These are phyloP conservation scores for Pitangus sulphuratus DNA, from an alignment of 2,797 vertebrate species.

Conservation along the genomic window DNA sequence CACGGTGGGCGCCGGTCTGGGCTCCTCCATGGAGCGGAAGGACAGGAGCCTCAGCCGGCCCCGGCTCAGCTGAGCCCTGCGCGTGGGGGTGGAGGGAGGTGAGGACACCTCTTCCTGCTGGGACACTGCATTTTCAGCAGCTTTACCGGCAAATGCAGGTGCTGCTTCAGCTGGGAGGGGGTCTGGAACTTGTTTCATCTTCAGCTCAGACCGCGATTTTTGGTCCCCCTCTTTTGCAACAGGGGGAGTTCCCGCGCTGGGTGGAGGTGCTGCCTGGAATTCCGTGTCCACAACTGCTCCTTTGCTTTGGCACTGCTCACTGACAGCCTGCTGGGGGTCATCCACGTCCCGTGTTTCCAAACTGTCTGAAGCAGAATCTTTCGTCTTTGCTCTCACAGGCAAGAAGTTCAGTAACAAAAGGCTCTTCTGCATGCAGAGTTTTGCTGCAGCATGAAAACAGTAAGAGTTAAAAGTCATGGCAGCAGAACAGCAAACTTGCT, in stretches of 20 bases:
- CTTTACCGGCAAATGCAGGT: constrained; percentile 51
- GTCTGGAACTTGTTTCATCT: constrained; percentile 24
- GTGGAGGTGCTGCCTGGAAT: constrained; percentile 79
- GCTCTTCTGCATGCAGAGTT: constrained; percentile 92
- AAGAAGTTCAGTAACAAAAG: constrained; percentile 88
- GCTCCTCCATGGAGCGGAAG: constrained; percentile 91
- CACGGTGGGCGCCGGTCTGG: constrained; percentile 81
- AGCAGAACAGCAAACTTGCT: background rate
- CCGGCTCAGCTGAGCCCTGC: constrained; percentile 85
- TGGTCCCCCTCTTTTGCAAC: constrained; percentile 12
- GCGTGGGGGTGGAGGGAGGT: constrained; percentile 84
- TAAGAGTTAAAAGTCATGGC: background rate
- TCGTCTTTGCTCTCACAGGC: constrained; percentile 68
- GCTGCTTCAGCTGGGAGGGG: constrained; percentile 25
- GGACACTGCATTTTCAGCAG: constrained; percentile 75
- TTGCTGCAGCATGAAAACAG: constrained; percentile 78
- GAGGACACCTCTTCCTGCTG: constrained; percentile 80
- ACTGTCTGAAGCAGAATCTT: constrained; percentile 46
- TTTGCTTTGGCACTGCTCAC: constrained; percentile 71
- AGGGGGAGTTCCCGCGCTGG: constrained; percentile 27
- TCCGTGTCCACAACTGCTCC: constrained; percentile 84
- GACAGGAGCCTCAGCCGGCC: constrained; percentile 93
- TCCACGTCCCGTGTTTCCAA: constrained; percentile 11
- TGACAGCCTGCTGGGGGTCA: background rate
- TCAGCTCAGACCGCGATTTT: background rate